Evolutionary conservation across 2,797 vertebrate species (phyloP), one percentile per base, ranked within the genome.

Genomic region (Leptatherina wallacei): DNA sequence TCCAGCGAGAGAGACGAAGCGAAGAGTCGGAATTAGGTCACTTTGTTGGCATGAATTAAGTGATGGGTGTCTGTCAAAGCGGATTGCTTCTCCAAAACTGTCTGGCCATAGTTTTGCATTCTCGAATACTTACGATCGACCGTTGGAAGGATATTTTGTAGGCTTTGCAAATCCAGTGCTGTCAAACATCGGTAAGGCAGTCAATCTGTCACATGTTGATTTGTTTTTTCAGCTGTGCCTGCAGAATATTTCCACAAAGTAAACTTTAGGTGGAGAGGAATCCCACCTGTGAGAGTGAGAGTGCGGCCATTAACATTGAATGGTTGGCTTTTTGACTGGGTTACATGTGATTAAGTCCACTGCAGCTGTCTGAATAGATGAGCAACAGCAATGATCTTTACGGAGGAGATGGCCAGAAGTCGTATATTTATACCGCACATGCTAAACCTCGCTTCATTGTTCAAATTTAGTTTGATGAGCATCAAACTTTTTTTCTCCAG

Each of bases 141-240:
- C 65, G 65, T 71, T 78, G 64, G 68, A 76, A 77, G 75, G 47
- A 71, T 58, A 72, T 77, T 79, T 42, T 88, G 90, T 90, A 18
- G 77, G 73, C 84, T 82, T 76, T 84, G 80, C 81, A 82, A 86
- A 89, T 89, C 77, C 55, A 49, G 55, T 0, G 75, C 77, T 76
- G 88, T 91, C 90, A 85, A 83, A 75, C 68, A 55, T 30, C 35
- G 33, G 10, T 30, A 61, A 83, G 75, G 84, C 83, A 75, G 85
- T 83, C 82, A 58, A 84, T 87, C 67, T 60, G 75, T 93, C 86
- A 85, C 74, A 49, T 56, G 75, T 83, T 62, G 84, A 81, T 64
- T 77, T 91, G 91, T 92, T 91, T 86, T 92, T 80, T 80, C 91
- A 94, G 94, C 91, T 94, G 92, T 27, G 80, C 83, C 80, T 85